These are phyloP conservation scores for Ficedula albicollis DNA, from an alignment of 2,797 vertebrate genomes.

Conservation along the genomic window DNA sequence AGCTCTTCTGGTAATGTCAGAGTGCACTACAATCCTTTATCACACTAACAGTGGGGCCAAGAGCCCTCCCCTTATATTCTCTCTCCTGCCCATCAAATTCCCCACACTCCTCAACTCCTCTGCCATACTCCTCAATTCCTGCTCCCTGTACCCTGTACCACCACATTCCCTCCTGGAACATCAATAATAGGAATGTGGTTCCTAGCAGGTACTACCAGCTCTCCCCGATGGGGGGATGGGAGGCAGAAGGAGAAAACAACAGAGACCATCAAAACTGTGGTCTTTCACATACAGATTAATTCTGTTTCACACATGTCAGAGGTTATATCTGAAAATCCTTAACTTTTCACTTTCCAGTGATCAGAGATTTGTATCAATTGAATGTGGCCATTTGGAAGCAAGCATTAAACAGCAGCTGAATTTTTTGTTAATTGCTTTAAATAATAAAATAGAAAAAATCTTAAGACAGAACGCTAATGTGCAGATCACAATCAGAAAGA, in stretches of 20 bases:
- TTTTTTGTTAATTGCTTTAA: not conserved
- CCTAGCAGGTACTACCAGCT: not conserved
- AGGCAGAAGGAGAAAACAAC: not conserved
- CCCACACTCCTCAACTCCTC: not conserved
- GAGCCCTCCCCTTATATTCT: not conserved
- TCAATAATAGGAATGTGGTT: not conserved
- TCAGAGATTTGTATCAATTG: not conserved
- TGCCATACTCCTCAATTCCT: not conserved
- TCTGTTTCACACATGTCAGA: not conserved
- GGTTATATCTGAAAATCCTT: not conserved
- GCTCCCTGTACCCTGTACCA: accelerated
- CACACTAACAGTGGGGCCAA: not conserved
- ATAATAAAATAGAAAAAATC: not conserved
- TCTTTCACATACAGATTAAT: not conserved
- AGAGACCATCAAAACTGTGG: not conserved
- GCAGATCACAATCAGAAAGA: not conserved
- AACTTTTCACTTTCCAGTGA: not conserved
- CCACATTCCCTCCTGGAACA: accelerated
- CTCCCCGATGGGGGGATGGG: accelerated
- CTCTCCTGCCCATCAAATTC: not conserved
- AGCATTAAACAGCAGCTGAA: not conserved
- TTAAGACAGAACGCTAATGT: not conserved
- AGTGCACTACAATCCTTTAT: not conserved
- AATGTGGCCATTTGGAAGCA: not conserved
- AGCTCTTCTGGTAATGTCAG: not conserved